These are phyloP conservation scores for Rachycentron canadum DNA, from an alignment of 2,797 vertebrate genomes.

Conservation along the genomic window DNA sequence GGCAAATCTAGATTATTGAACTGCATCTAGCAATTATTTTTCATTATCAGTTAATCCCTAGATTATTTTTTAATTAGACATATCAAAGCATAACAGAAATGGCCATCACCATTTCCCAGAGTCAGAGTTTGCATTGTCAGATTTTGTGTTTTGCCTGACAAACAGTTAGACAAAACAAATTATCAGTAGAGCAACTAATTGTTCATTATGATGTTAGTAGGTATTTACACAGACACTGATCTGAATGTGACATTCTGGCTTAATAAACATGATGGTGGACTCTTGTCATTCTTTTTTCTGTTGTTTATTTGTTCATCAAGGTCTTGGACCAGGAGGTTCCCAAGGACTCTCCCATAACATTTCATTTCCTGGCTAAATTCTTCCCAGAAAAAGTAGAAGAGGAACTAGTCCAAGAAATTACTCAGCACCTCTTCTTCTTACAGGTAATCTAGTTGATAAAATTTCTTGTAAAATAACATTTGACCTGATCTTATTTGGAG, in stretches of 20 bases:
- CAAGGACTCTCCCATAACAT: conserved; percentile 93
- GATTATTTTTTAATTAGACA: not conserved
- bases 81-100: not conserved
- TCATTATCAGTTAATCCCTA: not conserved
- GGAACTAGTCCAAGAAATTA: conserved; percentile 95
- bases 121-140: not conserved
- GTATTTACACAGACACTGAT: not conserved
- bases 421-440: conserved; percentile 96
- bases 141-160: not conserved
- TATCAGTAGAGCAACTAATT: not conserved
- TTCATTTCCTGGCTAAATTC: conserved; percentile 95
- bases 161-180: not conserved
- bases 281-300: not conserved
- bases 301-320: conserved; percentile 70
- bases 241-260: not conserved
- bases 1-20: not conserved
- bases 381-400: conserved; percentile 97
- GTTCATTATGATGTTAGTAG: not conserved
- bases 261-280: not conserved
- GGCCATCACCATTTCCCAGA: not conserved
- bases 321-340: conserved; percentile 96
- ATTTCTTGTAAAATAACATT: not conserved
- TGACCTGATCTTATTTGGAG: not conserved
- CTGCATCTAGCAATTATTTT: not conserved
- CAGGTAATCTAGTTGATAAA: conserved; percentile 83